Evolutionary conservation across 2,113 vertebrate species (phyloP), one percentile per base, ranked within the genome.

Genomic region (Elgaria multicarinata): DNA sequence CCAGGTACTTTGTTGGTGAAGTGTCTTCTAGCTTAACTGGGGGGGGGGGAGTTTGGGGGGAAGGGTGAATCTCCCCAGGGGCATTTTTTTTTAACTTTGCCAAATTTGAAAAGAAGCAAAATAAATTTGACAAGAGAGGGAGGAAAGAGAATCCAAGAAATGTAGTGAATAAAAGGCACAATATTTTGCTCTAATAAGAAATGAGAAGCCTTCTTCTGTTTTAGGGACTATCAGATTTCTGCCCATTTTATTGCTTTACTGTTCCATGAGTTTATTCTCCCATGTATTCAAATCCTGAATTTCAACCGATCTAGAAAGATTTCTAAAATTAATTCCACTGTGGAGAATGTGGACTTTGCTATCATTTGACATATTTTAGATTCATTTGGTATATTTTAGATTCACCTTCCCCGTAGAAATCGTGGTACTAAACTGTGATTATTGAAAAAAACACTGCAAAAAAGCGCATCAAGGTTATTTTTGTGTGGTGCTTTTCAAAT

Each of bases 61-160:
- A 16, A 2, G 4, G 36, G 4, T 10, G 22, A 10, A 4, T 9
- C 87, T 31, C 18, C 31, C 4, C 3, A 77, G 31, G 69, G 89
- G 46, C 46, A 90, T 79, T 89, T 91, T 75, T 75, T 53, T 36
- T 55, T 13, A 42, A 78, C 90, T 18, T 89, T 92, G 36, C 78
- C 90, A 78, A 75, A 83, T 66, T 87, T 10, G 83, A 72, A 72
- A 28, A 55, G 36, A 75, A 72, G 1, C 33, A 62, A 89, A 10
- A 0, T 72, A 93, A 16, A 75, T 87, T 80, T 67, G 90, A 88
- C 20, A 71, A 55, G n/a, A 3, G 5, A 26, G 26, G 22, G 33
- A 26, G 36, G 24, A 76, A 33, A 39, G 16, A 86, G 0, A 14
- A 86, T 86, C 1, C 36, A 88, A 62, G 26, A 24, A 89, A 79